Percentiles rank a stretch among this genome's conserved stretches.
Evolutionary conservation across 2,888 invertebrate genomes (phyloP).

Genomic region (Chorisops tibialis): DNA sequence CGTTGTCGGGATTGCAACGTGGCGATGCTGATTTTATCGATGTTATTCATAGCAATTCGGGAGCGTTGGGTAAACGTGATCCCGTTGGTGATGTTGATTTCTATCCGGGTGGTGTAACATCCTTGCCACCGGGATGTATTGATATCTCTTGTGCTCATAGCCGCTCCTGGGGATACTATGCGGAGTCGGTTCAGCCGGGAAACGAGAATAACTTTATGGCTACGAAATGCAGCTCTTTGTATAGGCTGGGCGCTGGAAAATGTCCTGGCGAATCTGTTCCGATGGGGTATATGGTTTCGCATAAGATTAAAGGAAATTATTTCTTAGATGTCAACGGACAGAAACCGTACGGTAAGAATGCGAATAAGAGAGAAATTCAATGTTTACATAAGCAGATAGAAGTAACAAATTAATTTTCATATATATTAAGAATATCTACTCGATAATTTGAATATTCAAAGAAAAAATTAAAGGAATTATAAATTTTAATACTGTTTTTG

Average conservation of each 20-base stretch:
- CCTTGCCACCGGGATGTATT: slow-evolving; percentile 44
- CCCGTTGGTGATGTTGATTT: slow-evolving; percentile 47
- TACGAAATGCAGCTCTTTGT: slow-evolving; percentile 40
- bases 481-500: too few relatives aligned
- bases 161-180: slow-evolving; percentile 44
- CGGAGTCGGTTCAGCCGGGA: slow-evolving; percentile 44
- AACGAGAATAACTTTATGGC: slow-evolving; percentile 43
- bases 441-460: too few relatives aligned
- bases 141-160: slow-evolving; percentile 43
- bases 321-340: slow-evolving; percentile 44
- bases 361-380: background rate
- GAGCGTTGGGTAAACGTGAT: slow-evolving; percentile 43
- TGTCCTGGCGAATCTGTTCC: slow-evolving; percentile 40
- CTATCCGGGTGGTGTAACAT: slow-evolving; percentile 44
- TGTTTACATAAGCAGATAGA: too few relatives aligned
- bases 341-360: slow-evolving; percentile 41
- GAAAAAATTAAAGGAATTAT: too few relatives aligned
- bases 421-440: too few relatives aligned
- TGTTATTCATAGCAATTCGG: slow-evolving; percentile 46
- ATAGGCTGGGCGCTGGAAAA: slow-evolving; percentile 38
- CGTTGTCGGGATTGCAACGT: slow-evolving; percentile 40
- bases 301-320: slow-evolving; percentile 44
- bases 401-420: too few relatives aligned
- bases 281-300: slow-evolving; percentile 46
- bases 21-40: slow-evolving; percentile 48